These are phyloP conservation scores for Choristoneura fumiferana DNA, from an alignment of 1,140 invertebrate genomes.

Conservation along the genomic window DNA sequence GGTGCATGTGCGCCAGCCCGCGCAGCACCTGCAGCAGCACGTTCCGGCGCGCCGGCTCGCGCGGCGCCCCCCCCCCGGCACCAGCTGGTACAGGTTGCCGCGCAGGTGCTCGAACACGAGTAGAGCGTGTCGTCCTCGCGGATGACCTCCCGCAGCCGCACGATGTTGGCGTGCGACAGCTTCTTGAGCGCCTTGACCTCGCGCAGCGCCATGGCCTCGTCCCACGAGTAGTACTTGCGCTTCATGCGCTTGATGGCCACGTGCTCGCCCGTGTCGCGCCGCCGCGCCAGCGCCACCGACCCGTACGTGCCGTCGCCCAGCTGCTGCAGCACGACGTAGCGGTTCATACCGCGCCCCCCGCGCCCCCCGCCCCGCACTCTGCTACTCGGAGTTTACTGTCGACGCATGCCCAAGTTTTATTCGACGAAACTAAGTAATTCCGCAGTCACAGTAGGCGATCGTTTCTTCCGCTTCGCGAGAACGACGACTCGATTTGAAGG, in stretches of 20 bases:
- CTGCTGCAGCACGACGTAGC: conserved; percentile 96
- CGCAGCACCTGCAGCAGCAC: conserved; percentile 97
- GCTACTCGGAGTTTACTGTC: too few species aligned
- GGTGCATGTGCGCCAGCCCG: conserved; percentile 98
- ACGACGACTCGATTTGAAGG: too few species aligned
- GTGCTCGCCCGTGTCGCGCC: conserved; percentile 98
- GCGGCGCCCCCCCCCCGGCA: conserved; percentile 94
- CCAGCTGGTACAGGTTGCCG: conserved; percentile 99
- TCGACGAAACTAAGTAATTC: too few species aligned
- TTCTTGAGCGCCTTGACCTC: conserved; percentile 99
- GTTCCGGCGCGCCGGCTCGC: conserved; percentile 95
- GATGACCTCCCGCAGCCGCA: conserved; percentile 99
- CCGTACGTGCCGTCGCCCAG: conserved; percentile 99
- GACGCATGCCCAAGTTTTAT: too few species aligned
- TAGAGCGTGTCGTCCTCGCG: conserved; percentile 99
- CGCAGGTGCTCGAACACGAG: conserved; percentile 99
- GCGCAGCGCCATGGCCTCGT: conserved; percentile 98
- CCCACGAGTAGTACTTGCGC: conserved; percentile 99
- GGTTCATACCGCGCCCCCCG: too few species aligned
- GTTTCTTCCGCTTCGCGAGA: too few species aligned
- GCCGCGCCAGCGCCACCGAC: conserved; percentile 96
- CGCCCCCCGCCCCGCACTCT: too few species aligned
- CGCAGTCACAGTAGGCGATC: too few species aligned
- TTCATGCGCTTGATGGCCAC: conserved; percentile 99
- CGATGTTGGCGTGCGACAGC: conserved; percentile 98